These are phyloP conservation scores for Delphinus delphis DNA, from an alignment of 2,113 vertebrate genomes.

Conservation along the genomic window DNA sequence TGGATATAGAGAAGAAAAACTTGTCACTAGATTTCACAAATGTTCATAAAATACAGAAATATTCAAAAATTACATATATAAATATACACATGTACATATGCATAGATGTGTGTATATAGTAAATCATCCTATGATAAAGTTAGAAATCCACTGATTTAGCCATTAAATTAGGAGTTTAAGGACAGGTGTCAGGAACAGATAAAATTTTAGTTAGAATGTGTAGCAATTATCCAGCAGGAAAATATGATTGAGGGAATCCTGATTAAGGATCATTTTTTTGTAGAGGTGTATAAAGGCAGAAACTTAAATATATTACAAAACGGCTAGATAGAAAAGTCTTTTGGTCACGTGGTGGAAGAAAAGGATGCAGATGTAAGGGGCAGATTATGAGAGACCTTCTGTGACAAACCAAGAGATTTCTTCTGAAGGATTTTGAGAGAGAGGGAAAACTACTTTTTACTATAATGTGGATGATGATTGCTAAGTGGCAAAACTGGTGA, in stretches of 20 bases:
- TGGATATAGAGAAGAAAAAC: neutral
- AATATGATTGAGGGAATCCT: neutral
- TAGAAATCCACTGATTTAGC: neutral
- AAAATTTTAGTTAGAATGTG: neutral
- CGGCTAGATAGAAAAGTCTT: neutral
- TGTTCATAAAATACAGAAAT: neutral
- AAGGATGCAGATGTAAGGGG: neutral
- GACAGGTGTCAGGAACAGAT: neutral
- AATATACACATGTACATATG: neutral
- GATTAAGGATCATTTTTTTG: neutral
- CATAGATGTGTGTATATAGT: neutral
- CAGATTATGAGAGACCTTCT: neutral
- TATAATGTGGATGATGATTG: neutral
- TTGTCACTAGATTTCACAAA: neutral
- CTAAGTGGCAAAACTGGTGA: neutral
- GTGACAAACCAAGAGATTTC: neutral
- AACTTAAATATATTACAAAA: neutral
- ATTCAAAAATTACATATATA: neutral
- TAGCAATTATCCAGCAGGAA: neutral
- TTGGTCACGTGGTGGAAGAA: neutral
- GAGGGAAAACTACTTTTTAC: neutral
- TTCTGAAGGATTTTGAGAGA: slow-evolving; percentile 21
- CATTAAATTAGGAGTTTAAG: neutral
- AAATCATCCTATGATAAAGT: neutral
- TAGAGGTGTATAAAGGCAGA: neutral